phyloP scores from a whole-genome alignment of 2,797 vertebrate species.

The Melanogrammus aeglefinus region DNA sequence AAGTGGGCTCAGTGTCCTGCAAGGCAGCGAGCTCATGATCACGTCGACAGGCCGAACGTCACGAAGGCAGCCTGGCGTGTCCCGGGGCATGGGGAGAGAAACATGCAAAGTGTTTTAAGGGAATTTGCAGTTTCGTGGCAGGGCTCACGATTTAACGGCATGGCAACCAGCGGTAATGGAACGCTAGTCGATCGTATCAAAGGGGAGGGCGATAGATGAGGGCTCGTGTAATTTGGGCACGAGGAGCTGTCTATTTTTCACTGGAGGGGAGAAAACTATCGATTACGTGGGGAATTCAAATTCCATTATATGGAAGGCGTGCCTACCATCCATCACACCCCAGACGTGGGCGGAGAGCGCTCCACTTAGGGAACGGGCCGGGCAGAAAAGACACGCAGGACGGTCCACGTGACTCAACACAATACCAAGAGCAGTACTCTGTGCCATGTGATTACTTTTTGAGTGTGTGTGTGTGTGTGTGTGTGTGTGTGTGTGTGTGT shows the following conservation, averaged over 20 bases:
- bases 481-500: too few relatives aligned
- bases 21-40: not conserved
- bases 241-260: constrained; percentile 70
- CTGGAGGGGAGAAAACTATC: constrained; percentile 70
- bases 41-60: too few relatives aligned
- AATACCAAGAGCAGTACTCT: not conserved
- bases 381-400: not conserved
- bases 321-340: constrained; percentile 62
- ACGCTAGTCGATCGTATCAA: constrained; percentile 71
- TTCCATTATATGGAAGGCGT: constrained; percentile 65
- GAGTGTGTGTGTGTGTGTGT: too few relatives aligned
- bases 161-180: constrained; percentile 64
- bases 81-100: not conserved
- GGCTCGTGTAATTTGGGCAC: constrained; percentile 62
- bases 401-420: not conserved
- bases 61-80: not conserved
- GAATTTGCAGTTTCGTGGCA: constrained; percentile 54
- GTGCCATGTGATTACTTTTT: not conserved
- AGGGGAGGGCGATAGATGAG: constrained; percentile 59
- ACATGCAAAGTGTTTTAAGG: constrained; percentile 7
- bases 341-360: constrained; percentile 37
- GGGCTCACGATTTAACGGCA: constrained; percentile 68
- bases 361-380: not conserved
- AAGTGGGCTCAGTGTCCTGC: too few relatives aligned
- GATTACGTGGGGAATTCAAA: constrained; percentile 71